Evolutionary conservation across 2,888 invertebrate species (phyloP).

Genomic region (Drosophila subquinaria): DNA sequence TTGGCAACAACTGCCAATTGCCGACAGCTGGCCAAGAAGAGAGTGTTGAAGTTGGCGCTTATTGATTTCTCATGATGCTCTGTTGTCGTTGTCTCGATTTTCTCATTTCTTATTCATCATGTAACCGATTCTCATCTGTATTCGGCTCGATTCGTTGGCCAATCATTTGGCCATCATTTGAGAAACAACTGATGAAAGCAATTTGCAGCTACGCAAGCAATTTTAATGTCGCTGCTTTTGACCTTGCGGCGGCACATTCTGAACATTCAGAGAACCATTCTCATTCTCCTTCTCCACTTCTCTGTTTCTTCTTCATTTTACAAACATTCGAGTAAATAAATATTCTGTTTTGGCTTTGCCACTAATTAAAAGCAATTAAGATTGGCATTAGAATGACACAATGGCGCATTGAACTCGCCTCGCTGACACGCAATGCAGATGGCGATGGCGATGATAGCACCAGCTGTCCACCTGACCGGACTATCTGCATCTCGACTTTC

Average conservation of each 20-base stretch:
- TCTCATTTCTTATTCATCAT: slow-evolving; percentile 3
- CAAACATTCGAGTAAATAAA: slow-evolving; percentile 1
- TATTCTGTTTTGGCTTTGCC: slow-evolving; percentile 10
- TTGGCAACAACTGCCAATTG: slow-evolving; percentile 8
- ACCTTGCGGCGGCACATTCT: slow-evolving; percentile 42
- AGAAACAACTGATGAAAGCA: slow-evolving; percentile 49
- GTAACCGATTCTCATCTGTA: slow-evolving; percentile 10
- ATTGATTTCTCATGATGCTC: slow-evolving; percentile 66
- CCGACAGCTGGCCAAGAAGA: slow-evolving; percentile 37
- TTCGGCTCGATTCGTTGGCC: neutral
- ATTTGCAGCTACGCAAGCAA: slow-evolving; percentile 53
- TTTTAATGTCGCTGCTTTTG: slow-evolving; percentile 37
- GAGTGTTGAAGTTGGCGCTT: slow-evolving; percentile 54
- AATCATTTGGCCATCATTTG: slow-evolving; percentile 37
- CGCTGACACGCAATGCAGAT: slow-evolving; percentile 46
- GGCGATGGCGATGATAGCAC: neutral
- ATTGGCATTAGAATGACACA: slow-evolving; percentile 39
- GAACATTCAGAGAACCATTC: slow-evolving; percentile 11
- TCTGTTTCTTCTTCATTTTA: slow-evolving; percentile 1
- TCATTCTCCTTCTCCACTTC: slow-evolving; percentile 3
- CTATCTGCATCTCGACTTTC: neutral
- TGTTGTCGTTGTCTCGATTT: slow-evolving; percentile 1
- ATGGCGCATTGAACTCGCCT: slow-evolving; percentile 45
- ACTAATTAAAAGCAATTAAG: slow-evolving; percentile 50
- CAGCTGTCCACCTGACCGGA: slow-evolving; percentile 10